phyloP scores from a whole-genome alignment of 2,113 vertebrate species.

The Myodes glareolus region DNA sequence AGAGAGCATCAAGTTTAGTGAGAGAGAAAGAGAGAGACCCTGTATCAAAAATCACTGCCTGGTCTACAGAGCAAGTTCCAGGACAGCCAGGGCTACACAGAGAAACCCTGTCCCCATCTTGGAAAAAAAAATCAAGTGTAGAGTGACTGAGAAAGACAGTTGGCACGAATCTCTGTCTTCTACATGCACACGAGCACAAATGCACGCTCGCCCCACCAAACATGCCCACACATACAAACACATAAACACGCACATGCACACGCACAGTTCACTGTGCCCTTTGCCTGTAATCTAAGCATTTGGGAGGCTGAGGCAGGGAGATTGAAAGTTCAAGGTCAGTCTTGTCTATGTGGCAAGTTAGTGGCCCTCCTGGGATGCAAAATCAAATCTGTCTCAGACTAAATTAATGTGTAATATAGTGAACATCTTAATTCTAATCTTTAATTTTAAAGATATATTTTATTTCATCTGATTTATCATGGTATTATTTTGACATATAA shows the following conservation, averaged over 20 bases:
- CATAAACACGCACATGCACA: neutral
- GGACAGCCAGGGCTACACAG: neutral
- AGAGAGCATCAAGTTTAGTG: neutral
- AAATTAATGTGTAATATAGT: neutral
- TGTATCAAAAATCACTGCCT: neutral
- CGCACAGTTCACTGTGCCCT: neutral
- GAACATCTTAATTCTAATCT: neutral
- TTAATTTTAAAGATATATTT: slow-evolving; percentile 37
- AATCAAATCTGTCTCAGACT: neutral
- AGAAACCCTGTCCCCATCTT: neutral
- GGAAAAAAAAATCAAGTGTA: neutral
- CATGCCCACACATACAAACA: neutral
- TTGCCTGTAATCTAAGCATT: neutral
- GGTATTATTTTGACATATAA: neutral
- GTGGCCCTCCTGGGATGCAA: neutral
- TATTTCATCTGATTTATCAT: neutral
- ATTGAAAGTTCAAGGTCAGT: neutral
- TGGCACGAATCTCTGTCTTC: neutral
- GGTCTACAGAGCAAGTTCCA: neutral
- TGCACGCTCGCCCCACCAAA: neutral
- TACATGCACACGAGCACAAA: neutral
- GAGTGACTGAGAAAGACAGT: neutral
- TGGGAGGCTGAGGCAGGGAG: neutral
- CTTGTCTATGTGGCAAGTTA: neutral
- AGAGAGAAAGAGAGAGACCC: too few relatives aligned